Conservation (phyloP, 2,888 invertebrate genomes). For the Panzeria rudis region DNA sequence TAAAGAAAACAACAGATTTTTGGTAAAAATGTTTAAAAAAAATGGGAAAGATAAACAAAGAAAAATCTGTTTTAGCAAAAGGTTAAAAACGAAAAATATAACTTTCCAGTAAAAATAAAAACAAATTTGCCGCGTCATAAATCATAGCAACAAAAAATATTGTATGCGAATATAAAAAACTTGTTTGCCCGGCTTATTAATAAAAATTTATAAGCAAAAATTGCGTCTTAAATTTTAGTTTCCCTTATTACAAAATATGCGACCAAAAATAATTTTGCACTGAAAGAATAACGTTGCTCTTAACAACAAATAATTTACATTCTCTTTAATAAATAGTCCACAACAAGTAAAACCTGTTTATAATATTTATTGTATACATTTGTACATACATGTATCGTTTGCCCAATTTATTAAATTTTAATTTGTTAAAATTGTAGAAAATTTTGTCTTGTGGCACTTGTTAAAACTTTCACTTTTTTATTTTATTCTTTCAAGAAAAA, state of each 20-base stretch:
- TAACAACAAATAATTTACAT: not conserved
- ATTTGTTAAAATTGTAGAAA: not conserved
- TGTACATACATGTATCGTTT: not conserved
- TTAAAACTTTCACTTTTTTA: slow-evolving; percentile 23
- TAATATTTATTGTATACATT: not conserved
- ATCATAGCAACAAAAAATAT: not conserved
- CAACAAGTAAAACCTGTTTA: slow-evolving; percentile 30
- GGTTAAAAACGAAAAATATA: slow-evolving; percentile 4
- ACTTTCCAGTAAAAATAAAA: not conserved
- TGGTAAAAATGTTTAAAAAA: not conserved
- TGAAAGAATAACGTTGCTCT: not conserved
- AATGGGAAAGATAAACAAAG: not conserved
- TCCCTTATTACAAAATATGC: not conserved
- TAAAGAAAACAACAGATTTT: not conserved
- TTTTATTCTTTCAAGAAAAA: not conserved
- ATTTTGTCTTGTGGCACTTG: slow-evolving; percentile 6
- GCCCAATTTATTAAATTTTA: not conserved
- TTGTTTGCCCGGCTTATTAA: slow-evolving; percentile 46
- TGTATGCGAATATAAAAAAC: not conserved
- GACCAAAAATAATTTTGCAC: not conserved
- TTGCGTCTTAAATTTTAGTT: slow-evolving; percentile 43
- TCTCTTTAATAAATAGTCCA: not conserved
- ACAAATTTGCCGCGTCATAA: not conserved
- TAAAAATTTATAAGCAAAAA: not conserved
- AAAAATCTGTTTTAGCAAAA: not conserved